phyloP scores from a whole-genome alignment of 2,888 invertebrate species.

The Tenthredo mesomela region DNA sequence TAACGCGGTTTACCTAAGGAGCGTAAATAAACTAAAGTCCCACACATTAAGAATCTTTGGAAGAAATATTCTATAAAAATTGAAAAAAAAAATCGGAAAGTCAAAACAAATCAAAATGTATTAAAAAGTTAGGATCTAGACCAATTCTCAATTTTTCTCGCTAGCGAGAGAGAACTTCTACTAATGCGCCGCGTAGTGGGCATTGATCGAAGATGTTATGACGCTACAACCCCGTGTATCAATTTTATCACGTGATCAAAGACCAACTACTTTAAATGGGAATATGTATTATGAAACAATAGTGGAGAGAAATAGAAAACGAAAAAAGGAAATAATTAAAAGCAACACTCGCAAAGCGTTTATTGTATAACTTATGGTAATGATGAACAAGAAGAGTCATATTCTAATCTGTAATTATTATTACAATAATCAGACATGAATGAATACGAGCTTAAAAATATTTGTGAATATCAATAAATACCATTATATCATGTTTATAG shows the following conservation, averaged over 20 bases:
- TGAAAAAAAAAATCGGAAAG: no score
- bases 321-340: background rate
- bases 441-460: slow-evolving; percentile 18
- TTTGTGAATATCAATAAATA: slow-evolving; percentile 8
- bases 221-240: background rate
- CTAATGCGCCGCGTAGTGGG: no score
- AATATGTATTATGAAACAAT: background rate
- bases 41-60: no score
- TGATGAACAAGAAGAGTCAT: slow-evolving; percentile 4
- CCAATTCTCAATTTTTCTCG: no score
- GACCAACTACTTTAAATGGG: background rate
- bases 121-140: no score
- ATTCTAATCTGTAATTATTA: background rate
- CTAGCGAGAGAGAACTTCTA: no score
- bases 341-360: slow-evolving; percentile 29
- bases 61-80: no score
- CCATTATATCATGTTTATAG: background rate
- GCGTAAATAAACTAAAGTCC: no score
- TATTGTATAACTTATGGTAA: slow-evolving; percentile 1
- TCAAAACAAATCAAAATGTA: no score
- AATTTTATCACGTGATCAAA: background rate
- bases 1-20: no score
- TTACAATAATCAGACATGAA: slow-evolving; percentile 1
- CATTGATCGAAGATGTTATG: no score
- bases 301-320: background rate